These are phyloP conservation scores for Ploceus nigricollis DNA, from an alignment of 2,113 vertebrate genomes.

Conservation along the genomic window DNA sequence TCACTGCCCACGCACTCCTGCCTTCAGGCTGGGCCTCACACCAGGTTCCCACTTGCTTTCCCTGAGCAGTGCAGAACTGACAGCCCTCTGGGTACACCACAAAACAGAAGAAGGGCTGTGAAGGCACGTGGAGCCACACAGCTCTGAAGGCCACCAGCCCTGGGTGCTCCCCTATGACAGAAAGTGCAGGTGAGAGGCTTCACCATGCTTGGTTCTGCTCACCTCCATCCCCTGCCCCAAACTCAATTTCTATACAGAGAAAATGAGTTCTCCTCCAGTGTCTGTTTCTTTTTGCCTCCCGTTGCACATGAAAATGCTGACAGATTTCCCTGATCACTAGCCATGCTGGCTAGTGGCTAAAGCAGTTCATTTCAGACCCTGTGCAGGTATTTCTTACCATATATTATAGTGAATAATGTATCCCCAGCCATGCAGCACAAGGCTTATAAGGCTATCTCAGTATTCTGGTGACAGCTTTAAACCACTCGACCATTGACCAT, in stretches of 20 bases:
- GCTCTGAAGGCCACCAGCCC: neutral
- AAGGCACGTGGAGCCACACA: neutral
- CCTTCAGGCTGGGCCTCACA: neutral
- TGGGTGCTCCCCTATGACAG: neutral
- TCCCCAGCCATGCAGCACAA: slow-evolving; percentile 67
- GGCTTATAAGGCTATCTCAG: slow-evolving; percentile 70
- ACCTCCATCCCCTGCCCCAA: neutral
- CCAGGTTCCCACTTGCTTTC: neutral
- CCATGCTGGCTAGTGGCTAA: slow-evolving; percentile 68
- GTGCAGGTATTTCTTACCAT: slow-evolving; percentile 63
- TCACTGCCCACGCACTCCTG: rapidly evolving
- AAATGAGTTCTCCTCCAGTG: neutral
- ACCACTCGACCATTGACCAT: slow-evolving; percentile 72
- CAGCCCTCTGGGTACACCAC: neutral
- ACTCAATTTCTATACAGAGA: neutral
- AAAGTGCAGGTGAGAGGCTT: neutral
- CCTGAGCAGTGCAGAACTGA: neutral
- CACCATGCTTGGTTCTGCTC: neutral
- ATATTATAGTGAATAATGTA: slow-evolving; percentile 70
- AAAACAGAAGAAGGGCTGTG: neutral
- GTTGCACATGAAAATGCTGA: slow-evolving; percentile 50
- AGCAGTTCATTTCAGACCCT: slow-evolving; percentile 64
- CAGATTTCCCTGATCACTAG: slow-evolving; percentile 55
- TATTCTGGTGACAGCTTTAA: slow-evolving; percentile 72
- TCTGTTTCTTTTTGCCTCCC: slow-evolving; percentile 5